Percentiles rank a stretch among this genome's conserved stretches.
These are phyloP conservation scores for Eulemur macaco DNA, from an alignment of 2,113 vertebrate species.

Conservation along the genomic window DNA sequence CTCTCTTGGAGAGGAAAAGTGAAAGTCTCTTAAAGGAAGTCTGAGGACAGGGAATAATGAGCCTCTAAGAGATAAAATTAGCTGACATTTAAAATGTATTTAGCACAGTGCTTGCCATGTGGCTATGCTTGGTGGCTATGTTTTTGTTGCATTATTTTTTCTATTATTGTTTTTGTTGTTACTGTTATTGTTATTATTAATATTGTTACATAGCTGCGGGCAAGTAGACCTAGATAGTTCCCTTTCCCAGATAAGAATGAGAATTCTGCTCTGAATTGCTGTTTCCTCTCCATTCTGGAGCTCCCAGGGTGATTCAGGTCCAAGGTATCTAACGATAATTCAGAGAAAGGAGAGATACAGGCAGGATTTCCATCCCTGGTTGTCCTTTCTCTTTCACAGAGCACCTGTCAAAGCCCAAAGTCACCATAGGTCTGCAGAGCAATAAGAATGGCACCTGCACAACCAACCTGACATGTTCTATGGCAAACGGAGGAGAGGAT, in stretches of 20 bases:
- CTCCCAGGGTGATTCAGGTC: neutral
- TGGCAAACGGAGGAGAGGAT: slow-evolving; percentile 49
- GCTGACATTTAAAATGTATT: neutral
- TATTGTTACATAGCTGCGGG: neutral
- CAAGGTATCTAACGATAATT: neutral
- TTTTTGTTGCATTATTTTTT: neutral
- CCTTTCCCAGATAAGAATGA: neutral
- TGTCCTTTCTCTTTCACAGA: slow-evolving; percentile 56
- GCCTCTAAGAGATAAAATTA: neutral
- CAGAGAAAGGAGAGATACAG: neutral
- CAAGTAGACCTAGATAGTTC: neutral
- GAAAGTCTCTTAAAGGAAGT: neutral
- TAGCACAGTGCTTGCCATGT: neutral
- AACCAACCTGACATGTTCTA: slow-evolving; percentile 63
- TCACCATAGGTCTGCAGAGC: neutral
- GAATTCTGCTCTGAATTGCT: neutral
- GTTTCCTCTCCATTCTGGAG: neutral
- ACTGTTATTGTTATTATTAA: neutral
- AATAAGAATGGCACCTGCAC: slow-evolving; percentile 60
- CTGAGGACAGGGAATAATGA: neutral
- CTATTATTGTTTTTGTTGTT: neutral
- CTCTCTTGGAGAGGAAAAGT: neutral
- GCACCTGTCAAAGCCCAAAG: slow-evolving; percentile 49
- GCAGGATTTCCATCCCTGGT: neutral
- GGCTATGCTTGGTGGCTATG: neutral